These are phyloP conservation scores for Alsophila aescularia DNA, from an alignment of 2,888 invertebrate species.

Conservation along the genomic window DNA sequence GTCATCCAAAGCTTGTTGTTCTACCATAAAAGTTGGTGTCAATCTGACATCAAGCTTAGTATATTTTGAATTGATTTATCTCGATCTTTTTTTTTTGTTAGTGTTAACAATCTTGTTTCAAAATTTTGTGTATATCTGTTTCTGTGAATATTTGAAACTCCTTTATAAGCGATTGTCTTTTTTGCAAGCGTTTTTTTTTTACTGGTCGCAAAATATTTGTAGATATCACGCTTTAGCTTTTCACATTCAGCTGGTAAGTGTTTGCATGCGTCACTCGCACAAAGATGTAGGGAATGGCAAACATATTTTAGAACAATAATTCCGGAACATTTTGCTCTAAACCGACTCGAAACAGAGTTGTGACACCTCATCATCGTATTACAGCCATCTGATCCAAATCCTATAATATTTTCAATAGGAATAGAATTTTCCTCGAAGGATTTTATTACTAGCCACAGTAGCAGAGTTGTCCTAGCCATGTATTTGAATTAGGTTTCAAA, in stretches of 20 bases:
- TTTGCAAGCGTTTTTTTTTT: slow-evolving; percentile 20
- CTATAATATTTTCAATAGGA: slow-evolving; percentile 21
- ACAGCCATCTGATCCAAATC: slow-evolving; percentile 33
- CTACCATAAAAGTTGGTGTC: not conserved
- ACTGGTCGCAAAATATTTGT: slow-evolving; percentile 17
- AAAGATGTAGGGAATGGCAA: slow-evolving; percentile 36
- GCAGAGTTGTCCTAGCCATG: not conserved
- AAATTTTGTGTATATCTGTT: slow-evolving; percentile 15
- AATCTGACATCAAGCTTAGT: not conserved
- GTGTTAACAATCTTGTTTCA: slow-evolving; percentile 26
- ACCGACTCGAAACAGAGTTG: slow-evolving; percentile 18
- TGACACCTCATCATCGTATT: slow-evolving; percentile 24
- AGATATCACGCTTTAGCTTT: slow-evolving; percentile 25
- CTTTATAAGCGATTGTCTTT: slow-evolving; percentile 6
- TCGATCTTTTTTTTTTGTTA: slow-evolving; percentile 16
- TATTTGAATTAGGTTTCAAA: slow-evolving; percentile 5
- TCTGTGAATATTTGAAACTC: slow-evolving; percentile 18
- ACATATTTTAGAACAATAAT: slow-evolving; percentile 28
- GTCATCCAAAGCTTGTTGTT: not conserved
- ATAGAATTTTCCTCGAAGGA: slow-evolving; percentile 4
- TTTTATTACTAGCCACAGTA: not conserved
- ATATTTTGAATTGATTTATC: not conserved
- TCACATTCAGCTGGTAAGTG: slow-evolving; percentile 27
- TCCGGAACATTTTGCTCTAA: slow-evolving; percentile 27
- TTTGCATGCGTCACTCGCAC: slow-evolving; percentile 29